Percentiles rank a stretch among this genome's conserved stretches.
phyloP scores from a whole-genome alignment of 2,888 invertebrate species.

The Xestobium rufovillosum region DNA sequence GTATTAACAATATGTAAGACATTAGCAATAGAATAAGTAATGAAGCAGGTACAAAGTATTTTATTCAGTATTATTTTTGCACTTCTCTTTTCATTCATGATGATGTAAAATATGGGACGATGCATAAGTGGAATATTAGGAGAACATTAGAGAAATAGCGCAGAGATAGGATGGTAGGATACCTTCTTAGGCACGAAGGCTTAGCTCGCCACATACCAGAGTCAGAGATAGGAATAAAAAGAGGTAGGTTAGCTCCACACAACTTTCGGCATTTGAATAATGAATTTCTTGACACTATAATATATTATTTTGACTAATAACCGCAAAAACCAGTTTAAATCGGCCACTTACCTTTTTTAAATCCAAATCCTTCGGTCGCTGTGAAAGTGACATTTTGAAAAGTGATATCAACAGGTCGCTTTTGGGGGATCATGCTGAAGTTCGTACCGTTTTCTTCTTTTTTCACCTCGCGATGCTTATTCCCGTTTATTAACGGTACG shows the following conservation, averaged over 20 bases:
- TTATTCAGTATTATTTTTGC: no score
- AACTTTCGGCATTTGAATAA: neutral
- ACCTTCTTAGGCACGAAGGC: no score
- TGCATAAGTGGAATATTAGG: no score
- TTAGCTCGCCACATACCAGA: no score
- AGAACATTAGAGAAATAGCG: no score
- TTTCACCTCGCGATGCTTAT: conserved; percentile 7
- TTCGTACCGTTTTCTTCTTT: conserved; percentile 15
- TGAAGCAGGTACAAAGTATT: no score
- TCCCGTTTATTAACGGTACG: conserved; percentile 2
- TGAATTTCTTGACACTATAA: neutral
- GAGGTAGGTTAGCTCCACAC: neutral
- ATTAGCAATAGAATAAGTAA: no score
- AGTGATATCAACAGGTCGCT: conserved; percentile 53
- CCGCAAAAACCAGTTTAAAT: neutral
- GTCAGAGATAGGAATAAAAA: neutral
- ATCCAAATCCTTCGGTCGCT: conserved; percentile 65
- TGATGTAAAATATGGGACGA: no score
- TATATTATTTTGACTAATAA: neutral
- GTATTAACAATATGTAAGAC: no score
- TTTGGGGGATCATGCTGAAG: conserved; percentile 30
- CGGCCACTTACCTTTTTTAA: conserved; percentile 63
- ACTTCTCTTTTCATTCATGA: no score
- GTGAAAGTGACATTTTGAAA: conserved; percentile 68
- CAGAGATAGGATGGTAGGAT: no score